Evolutionary conservation across 2,113 vertebrate genomes (phyloP).

Genomic region (Cryptotis parvus): DNA sequence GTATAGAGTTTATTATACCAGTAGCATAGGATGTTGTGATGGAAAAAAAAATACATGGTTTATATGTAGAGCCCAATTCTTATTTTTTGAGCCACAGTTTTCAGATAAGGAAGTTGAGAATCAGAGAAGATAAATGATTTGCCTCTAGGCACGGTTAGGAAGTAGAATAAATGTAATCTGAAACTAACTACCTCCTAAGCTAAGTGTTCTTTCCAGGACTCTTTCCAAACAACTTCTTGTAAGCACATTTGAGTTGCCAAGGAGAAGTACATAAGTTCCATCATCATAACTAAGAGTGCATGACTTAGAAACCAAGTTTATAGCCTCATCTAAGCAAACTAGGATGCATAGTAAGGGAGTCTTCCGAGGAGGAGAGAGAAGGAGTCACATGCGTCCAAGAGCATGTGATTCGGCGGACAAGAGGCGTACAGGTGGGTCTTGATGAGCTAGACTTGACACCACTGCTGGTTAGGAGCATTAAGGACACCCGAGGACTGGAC

Average conservation of each 20-base stretch:
- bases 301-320: not conserved
- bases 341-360: not conserved
- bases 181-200: not conserved
- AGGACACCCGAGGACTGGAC: not conserved
- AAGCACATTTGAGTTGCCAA: not conserved
- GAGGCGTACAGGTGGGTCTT: not conserved
- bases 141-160: not conserved
- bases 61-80: not conserved
- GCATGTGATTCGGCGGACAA: not conserved
- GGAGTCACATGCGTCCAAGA: not conserved
- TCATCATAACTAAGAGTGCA: not conserved
- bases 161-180: not conserved
- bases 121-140: constrained; percentile 5
- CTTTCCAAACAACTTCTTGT: not conserved
- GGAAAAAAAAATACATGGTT: not conserved
- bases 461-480: not conserved
- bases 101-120: not conserved
- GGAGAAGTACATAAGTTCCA: not conserved
- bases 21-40: not conserved
- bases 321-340: not conserved
- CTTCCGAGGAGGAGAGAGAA: not conserved
- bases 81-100: constrained; percentile 26
- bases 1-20: not conserved
- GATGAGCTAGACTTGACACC: not conserved
- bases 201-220: not conserved